Evolutionary conservation across 2,113 vertebrate species (phyloP), one percentile per base, ranked within the genome.

Genomic region (Irena cyanogastra): DNA sequence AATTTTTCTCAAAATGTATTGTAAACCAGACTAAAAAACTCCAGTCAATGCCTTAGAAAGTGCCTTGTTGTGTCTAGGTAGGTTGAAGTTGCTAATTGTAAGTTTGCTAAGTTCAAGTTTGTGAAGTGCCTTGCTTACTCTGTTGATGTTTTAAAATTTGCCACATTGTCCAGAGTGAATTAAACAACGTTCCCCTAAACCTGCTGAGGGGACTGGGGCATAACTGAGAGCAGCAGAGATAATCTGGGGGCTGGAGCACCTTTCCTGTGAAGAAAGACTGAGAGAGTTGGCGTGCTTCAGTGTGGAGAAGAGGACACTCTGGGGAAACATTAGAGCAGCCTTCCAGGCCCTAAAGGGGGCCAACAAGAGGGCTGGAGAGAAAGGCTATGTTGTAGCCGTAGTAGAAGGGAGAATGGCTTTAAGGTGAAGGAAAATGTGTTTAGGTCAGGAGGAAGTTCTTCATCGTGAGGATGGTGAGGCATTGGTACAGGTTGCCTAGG

Each of bases 141-240:
- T 26, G 26, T 50, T 57, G 31, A 24, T 30, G 8, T 42, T 59
- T 42, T 42, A 22, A 59, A 42, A 50, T 35, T 44, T 50, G 9
- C 31, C 21, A 10, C 21, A 35, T 30, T 66, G 16, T 13, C 7
- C 31, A 17, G 26, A 50, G 7, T 21, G 26, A 76, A 42, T 50
- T 42, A 26, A 75, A 35, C 23, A n/a, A 22, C 1, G 0, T 60
- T 35, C 10, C 37, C 10, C 31, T 60, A 42, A 50, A 26, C 16
- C 13, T 35, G 35, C 26, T 0, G 0, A 35, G 35, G 13, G 26
- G 26, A 57, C 11, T 0, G 1, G 20, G 42, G 7, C 21, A 26
- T 42, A 44, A 66, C 11, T 50, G 71, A 59, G 31, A 59, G 15
- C 10, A 9, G 7, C 13, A 33, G 50, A 72, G 22, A 33, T 31